Percentiles rank a stretch among this genome's conserved stretches.
phyloP scores from a whole-genome alignment of 2,797 vertebrate genomes.

The Aulostomus chinensis region DNA sequence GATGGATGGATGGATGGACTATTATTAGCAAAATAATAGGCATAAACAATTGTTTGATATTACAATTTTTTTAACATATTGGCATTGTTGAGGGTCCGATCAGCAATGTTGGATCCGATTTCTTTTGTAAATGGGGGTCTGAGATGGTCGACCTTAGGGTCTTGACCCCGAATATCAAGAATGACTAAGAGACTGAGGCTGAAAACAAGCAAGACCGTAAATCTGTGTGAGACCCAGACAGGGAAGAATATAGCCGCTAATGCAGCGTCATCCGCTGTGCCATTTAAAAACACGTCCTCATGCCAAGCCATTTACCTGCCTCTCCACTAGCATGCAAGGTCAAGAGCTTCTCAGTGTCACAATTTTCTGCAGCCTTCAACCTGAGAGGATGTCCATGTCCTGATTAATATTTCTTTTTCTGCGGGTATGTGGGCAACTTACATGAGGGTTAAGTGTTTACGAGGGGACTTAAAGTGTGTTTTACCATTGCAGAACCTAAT shows the following conservation, averaged over 20 bases:
- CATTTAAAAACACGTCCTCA: background rate
- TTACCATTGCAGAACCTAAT: background rate
- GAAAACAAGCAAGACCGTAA: background rate
- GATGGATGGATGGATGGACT: too few species aligned
- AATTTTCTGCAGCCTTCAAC: background rate
- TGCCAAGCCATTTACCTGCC: constrained; percentile 21
- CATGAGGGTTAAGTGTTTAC: background rate
- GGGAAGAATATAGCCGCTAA: too few species aligned
- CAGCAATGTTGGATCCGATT: too few species aligned
- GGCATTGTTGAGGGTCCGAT: too few species aligned
- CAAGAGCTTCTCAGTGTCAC: constrained; percentile 20
- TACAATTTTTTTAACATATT: too few species aligned
- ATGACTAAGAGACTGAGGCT: constrained; percentile 1
- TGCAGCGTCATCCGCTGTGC: background rate
- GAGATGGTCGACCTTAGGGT: too few species aligned
- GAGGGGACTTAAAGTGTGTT: background rate
- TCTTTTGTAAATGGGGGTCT: too few species aligned
- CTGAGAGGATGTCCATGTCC: background rate
- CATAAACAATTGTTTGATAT: too few species aligned
- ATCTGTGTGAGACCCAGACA: too few species aligned
- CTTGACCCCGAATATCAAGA: too few species aligned
- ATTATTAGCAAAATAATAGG: too few species aligned
- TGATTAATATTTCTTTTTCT: background rate
- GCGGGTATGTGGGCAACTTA: too few species aligned
- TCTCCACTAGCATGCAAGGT: constrained; percentile 7